Percentiles rank a stretch among this genome's conserved stretches.
Conservation (phyloP, 2,888 invertebrate genomes). For the Cheilosia variabilis region DNA sequence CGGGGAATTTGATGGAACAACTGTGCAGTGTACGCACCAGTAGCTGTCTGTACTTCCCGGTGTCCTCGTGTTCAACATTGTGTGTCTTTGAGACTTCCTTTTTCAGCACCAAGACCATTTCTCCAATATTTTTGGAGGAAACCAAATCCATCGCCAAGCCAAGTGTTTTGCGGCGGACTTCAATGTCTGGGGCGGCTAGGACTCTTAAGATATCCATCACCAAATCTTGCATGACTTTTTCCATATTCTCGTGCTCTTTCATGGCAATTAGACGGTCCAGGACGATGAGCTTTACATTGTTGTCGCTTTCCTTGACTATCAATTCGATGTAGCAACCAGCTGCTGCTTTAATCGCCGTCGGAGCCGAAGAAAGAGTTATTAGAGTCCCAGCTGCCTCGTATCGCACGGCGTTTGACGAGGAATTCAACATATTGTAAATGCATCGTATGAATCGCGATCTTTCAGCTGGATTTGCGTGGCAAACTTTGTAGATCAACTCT, state of each 20-base stretch:
- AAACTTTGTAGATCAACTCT: conserved; percentile 99
- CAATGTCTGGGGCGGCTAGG: conserved; percentile 95
- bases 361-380: conserved; percentile 98
- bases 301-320: conserved; percentile 99
- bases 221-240: conserved; percentile 93
- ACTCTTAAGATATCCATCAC: conserved; percentile 99
- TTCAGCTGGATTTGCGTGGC: conserved; percentile 97
- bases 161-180: conserved; percentile 95
- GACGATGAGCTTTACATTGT: conserved; percentile 99
- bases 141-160: conserved; percentile 95
- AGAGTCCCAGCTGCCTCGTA: conserved; percentile 99
- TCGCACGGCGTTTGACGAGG: conserved; percentile 97
- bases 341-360: conserved; percentile 98
- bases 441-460: conserved; percentile 98
- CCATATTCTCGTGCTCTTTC: conserved; percentile 92
- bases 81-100: conserved; percentile 96
- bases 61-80: conserved; percentile 96
- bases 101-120: conserved; percentile 95
- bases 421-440: conserved; percentile 98
- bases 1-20: conserved; percentile 97
- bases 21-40: conserved; percentile 97
- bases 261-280: conserved; percentile 95
- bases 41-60: conserved; percentile 97
- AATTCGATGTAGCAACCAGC: conserved; percentile 99
- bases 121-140: conserved; percentile 95